Percentiles rank a stretch among this genome's conserved stretches.
These are phyloP conservation scores for Coracopsis vasa DNA, from an alignment of 2,113 vertebrate species.

Conservation along the genomic window DNA sequence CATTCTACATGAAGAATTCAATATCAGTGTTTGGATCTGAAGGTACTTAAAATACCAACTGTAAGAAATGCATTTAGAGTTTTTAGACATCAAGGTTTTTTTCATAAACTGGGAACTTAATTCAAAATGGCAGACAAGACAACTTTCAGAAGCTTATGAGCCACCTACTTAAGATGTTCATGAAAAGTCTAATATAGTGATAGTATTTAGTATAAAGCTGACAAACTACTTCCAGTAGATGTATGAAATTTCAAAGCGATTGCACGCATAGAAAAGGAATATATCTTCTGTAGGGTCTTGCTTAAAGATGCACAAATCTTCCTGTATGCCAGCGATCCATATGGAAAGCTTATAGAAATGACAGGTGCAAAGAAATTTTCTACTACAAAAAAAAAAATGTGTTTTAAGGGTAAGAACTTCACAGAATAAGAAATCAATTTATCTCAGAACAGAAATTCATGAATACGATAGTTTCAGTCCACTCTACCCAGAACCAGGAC, in stretches of 20 bases:
- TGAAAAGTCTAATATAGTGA: background rate
- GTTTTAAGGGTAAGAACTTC: background rate
- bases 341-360: background rate
- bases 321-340: background rate
- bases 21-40: background rate
- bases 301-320: background rate
- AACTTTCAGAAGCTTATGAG: background rate
- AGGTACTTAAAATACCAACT: background rate
- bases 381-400: background rate
- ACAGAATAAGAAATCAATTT: background rate
- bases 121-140: background rate
- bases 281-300: background rate
- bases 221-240: background rate
- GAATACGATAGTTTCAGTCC: rapidly evolving
- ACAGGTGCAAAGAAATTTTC: background rate
- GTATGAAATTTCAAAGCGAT: background rate
- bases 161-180: background rate
- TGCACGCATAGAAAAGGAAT: background rate
- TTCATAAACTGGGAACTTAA: background rate
- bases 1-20: background rate
- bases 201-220: background rate
- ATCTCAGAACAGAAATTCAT: background rate
- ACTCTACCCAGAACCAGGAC: background rate
- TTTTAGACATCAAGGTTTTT: background rate
- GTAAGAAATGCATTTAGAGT: background rate